A percentile compares a stretch with the other conserved stretches of the same genome.
Conservation (phyloP, 2,113 vertebrate species). For the Rynchops niger region DNA sequence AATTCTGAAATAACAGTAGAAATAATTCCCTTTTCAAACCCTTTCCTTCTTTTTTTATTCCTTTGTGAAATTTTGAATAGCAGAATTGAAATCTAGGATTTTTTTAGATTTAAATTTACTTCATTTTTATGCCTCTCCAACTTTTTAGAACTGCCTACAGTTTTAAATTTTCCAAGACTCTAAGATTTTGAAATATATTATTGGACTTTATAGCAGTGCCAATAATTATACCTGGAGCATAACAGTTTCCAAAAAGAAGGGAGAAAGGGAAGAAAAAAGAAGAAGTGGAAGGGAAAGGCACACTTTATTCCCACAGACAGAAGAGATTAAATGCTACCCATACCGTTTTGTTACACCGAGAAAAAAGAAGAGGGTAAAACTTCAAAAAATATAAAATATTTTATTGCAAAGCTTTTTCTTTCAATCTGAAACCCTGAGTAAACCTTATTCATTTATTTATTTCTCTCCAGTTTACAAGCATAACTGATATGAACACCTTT, state of each 20-base stretch:
- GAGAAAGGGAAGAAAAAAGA: background rate
- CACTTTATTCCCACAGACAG: background rate
- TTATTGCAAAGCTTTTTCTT: background rate
- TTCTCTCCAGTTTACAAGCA: background rate
- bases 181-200: background rate
- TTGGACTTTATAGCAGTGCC: background rate
- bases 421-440: background rate
- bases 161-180: background rate
- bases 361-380: background rate
- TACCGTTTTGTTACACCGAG: background rate
- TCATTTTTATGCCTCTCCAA: background rate
- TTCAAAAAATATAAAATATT: background rate
- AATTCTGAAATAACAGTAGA: background rate
- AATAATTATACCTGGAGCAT: background rate
- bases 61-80: background rate
- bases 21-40: background rate
- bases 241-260: background rate
- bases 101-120: background rate
- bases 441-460: background rate
- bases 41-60: background rate
- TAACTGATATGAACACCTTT: background rate
- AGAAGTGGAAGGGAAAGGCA: background rate
- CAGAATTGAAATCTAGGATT: background rate
- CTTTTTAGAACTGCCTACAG: background rate
- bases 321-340: background rate